Base-by-base conservation (phyloP, 2,797 vertebrate species). In the Sebastes umbrosus region DNA sequence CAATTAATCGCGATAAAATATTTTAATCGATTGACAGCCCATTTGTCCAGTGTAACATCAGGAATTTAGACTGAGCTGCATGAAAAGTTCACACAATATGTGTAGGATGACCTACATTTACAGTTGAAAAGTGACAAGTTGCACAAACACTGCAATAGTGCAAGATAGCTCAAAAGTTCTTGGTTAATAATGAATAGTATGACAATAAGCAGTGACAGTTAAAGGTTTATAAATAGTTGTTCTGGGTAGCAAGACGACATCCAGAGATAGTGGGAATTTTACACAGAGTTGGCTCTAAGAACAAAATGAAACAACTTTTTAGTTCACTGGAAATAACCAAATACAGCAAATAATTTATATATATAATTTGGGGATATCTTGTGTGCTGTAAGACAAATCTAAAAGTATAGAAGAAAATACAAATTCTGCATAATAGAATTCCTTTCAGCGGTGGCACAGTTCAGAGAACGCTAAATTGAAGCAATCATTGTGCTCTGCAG, bases 401-500 rank as follows among this genome's bases (percentile, higher is more conserved):
- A 14, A 82, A 77, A 85, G 36, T 36, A 81, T 58, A 67, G 71
- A 32, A 73, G 25, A 75, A 88, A 78, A 58, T 86, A 77, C 59
- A 71, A 84, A 52, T 22, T 36, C 31, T 16, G 31, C 54, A 73
- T 83, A 66, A 80, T 83, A 75, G 60, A 78, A 84, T 86, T 80
- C 43, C 54, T 87, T 85, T 87, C 62, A 78, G n/a, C 1, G 6
- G 68, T 76, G 72, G 57, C 77, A 84, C 32, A 82, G 76, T 83
- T 86, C 78, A 87, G 60, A 80, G 57, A 83, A 84, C 63, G 36
- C 65, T 77, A 85, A 90, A 87, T 75, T 76, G 82, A 85, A 85
- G 84, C 83, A 88, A 90, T 92, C 84, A 84, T 77, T 82, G 79
- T 77, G 83, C 80, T 90, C 81, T 73, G 74, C 73, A 52, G 78